Base-by-base conservation (phyloP, 2,113 vertebrate species). In the Syrrhaptes paradoxus region DNA sequence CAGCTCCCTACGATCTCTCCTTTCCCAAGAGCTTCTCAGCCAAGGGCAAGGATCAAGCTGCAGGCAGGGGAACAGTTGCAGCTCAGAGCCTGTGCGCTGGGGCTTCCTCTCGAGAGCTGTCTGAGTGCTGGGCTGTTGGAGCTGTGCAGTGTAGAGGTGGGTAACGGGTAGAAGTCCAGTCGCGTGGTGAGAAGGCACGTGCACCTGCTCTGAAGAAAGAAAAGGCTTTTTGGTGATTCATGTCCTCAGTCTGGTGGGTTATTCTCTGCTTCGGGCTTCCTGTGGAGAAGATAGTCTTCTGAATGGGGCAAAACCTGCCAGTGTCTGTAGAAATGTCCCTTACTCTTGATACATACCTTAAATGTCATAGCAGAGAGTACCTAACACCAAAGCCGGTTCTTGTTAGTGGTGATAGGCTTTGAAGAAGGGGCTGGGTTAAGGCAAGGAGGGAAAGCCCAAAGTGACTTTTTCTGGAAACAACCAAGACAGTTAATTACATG, bases 151-250 rank as follows among this genome's bases (percentile, higher is more conserved):
- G 58, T 15, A 31, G 46, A 59, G 34, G 17, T 70, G 58, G 55
- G 43, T 22, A 31, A 5, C 1, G 9, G n/a, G 7, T 54, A 17
- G 21, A 10, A 22, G 11, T 55, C 11, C 66, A 55, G 10, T 29
- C 41, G 29, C 3, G 0, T 10, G n/a, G 28, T 54, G 26, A 32
- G 71, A 73, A 61, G 32, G 49, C 29, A n/a, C 7, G 1, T 18
- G 9, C 9, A 62, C n/a, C 29, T 80, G 36, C 11, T 49, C 1
- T 0, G 41, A 32, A 26, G 31, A 22, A 57, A 49, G 13, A 16
- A 70, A 12, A 77, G 49, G 43, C 32, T 81, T 20, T 74, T 43
- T 41, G 79, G 24, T 25, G 17, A 1, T 62, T 90, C 1, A 0
- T 32, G 5, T 28, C 46, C 13, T 46, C 22, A 14, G 10, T 29